A percentile compares a stretch with the other conserved stretches of the same genome.
Conservation (phyloP, 2,113 vertebrate genomes). For the Cavia aperea region DNA sequence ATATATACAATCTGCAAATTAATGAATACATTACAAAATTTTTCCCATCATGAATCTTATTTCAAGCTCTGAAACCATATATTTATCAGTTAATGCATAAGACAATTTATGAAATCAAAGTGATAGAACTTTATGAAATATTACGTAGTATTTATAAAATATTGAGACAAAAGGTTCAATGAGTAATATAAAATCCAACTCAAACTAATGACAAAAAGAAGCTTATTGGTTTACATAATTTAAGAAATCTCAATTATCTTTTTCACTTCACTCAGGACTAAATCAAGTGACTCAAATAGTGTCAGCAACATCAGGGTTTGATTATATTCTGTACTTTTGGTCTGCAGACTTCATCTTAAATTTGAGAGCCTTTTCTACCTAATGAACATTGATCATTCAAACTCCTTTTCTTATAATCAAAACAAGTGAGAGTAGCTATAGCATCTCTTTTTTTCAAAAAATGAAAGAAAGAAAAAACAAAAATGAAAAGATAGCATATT, state of each 20-base stretch:
- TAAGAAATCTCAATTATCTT: neutral
- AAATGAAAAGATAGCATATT: too few species aligned
- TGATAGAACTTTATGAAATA: neutral
- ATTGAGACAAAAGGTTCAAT: neutral
- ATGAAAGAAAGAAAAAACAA: neutral
- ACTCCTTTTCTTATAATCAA: accelerated
- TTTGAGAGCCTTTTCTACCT: neutral
- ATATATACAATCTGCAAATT: neutral
- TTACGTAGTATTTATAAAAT: neutral
- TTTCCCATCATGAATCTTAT: neutral
- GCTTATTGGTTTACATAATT: neutral
- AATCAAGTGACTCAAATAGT: neutral
- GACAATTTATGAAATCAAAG: neutral
- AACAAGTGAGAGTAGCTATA: too few species aligned
- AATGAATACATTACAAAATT: neutral
- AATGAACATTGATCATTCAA: neutral
- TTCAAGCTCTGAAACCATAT: neutral
- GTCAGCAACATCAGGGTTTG: neutral
- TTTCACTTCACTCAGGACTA: neutral
- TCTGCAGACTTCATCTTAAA: neutral
- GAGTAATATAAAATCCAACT: constrained; percentile 11
- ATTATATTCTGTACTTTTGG: neutral
- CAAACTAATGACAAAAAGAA: neutral
- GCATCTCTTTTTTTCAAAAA: neutral
- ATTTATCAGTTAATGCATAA: neutral